Evolutionary conservation across 2,113 vertebrate genomes (phyloP).

Genomic region (Datnioides undecimradiatus): DNA sequence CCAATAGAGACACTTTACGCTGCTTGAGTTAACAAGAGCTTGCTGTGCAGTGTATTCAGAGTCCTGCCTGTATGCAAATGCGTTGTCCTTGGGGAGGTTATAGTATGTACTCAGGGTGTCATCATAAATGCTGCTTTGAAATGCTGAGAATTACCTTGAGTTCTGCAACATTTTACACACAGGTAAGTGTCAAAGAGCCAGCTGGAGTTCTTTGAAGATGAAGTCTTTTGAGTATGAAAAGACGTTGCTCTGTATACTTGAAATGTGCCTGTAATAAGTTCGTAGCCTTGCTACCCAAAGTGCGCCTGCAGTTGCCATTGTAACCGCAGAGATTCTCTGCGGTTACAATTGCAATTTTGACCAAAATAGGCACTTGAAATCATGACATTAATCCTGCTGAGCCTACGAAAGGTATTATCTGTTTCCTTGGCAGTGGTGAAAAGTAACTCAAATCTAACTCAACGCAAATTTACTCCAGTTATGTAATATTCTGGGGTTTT

Average conservation of each 20-base stretch:
- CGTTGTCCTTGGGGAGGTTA: conserved; percentile 27
- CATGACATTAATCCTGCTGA: not conserved
- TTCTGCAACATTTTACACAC: conserved; percentile 48
- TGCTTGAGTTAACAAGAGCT: conserved; percentile 39
- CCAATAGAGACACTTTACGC: conserved; percentile 36
- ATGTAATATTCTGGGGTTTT: too few species aligned
- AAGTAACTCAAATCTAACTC: too few species aligned
- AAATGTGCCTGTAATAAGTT: conserved; percentile 49
- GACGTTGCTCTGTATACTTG: conserved; percentile 11
- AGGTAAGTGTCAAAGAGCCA: conserved; percentile 57
- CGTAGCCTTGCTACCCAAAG: conserved; percentile 19
- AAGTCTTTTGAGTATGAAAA: conserved; percentile 61
- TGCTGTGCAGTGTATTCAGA: conserved; percentile 8
- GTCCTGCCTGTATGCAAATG: conserved; percentile 46
- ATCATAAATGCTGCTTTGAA: conserved; percentile 66
- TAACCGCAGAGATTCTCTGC: not conserved
- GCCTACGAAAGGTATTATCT: too few species aligned
- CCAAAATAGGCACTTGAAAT: not conserved
- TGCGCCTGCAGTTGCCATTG: not conserved
- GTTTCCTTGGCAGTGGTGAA: not conserved
- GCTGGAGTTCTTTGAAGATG: conserved; percentile 65
- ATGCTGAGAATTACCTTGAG: conserved; percentile 43
- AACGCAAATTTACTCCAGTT: not conserved
- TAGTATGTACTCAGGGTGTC: conserved; percentile 50
- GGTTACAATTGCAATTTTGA: not conserved